Conservation (phyloP, 1,140 invertebrate genomes). For the Branchinecta lynchi region DNA sequence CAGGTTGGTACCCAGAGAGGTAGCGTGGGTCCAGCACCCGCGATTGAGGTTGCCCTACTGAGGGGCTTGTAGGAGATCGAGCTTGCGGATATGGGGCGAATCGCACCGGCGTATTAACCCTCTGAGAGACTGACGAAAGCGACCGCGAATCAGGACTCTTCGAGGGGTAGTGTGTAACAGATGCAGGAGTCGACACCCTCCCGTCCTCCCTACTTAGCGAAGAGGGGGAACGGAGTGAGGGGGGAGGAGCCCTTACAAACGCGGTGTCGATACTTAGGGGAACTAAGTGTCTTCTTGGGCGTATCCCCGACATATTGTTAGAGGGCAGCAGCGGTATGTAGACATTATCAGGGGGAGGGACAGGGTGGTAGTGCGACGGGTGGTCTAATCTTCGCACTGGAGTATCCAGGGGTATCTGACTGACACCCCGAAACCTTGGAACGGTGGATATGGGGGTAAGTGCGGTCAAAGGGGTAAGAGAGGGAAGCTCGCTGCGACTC, state of each 20-base stretch:
- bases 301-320: background rate
- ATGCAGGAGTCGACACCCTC: background rate
- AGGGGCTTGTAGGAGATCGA: no score
- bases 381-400: background rate
- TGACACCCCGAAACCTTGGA: background rate
- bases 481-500: background rate
- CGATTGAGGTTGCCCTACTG: no score
- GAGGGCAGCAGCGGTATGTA: no score
- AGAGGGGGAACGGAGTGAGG: conserved; percentile 24
- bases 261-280: conserved; percentile 23
- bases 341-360: background rate
- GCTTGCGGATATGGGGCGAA: no score
- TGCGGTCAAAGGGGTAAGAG: background rate
- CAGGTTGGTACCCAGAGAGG: no score
- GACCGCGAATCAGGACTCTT: no score
- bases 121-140: conserved; percentile 11
- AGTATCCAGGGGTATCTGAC: background rate
- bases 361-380: conserved; percentile 18
- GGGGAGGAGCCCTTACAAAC: conserved; percentile 13
- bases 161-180: no score
- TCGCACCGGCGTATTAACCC: no score
- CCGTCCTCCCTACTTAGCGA: conserved; percentile 21
- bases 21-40: no score
- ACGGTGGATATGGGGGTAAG: no score
- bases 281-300: conserved; percentile 25